Evolutionary conservation across 1,140 invertebrate genomes (phyloP).

Genomic region (Formica selysi): DNA sequence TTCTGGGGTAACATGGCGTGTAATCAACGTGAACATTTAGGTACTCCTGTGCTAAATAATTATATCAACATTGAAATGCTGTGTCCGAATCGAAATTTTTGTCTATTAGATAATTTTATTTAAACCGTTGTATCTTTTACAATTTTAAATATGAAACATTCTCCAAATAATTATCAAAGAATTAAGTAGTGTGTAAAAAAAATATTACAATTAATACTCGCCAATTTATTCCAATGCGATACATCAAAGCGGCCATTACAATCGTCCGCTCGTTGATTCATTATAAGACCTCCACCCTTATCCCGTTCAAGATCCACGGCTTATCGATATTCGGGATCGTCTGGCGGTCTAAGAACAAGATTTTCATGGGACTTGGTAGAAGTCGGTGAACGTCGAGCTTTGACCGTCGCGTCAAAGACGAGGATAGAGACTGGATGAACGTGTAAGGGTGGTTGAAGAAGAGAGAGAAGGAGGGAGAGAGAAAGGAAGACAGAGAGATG

Average conservation of each 20-base stretch:
- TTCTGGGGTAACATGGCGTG: not conserved
- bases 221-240: constrained; percentile 42
- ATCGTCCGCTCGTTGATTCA: constrained; percentile 52
- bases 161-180: not conserved
- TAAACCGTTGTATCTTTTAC: not conserved
- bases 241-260: constrained; percentile 55
- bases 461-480: constrained; percentile 3
- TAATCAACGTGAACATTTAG: not conserved
- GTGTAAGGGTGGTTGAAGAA: not conserved
- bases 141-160: not conserved
- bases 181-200: not conserved
- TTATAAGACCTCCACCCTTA: constrained; percentile 53
- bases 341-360: constrained; percentile 64
- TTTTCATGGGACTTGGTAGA: constrained; percentile 59
- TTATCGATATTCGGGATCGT: constrained; percentile 68
- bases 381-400: constrained; percentile 47
- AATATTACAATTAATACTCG: constrained; percentile 16
- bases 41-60: constrained; percentile 12
- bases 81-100: not conserved
- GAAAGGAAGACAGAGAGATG: constrained; percentile 51
- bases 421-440: constrained; percentile 23
- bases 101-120: not conserved
- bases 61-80: constrained; percentile 2
- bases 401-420: constrained; percentile 53
- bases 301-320: constrained; percentile 51